Conservation (phyloP, 30 jellyfish, hydroid and myxozoan species). For the Chrysaora quinquecirrha region DNA sequence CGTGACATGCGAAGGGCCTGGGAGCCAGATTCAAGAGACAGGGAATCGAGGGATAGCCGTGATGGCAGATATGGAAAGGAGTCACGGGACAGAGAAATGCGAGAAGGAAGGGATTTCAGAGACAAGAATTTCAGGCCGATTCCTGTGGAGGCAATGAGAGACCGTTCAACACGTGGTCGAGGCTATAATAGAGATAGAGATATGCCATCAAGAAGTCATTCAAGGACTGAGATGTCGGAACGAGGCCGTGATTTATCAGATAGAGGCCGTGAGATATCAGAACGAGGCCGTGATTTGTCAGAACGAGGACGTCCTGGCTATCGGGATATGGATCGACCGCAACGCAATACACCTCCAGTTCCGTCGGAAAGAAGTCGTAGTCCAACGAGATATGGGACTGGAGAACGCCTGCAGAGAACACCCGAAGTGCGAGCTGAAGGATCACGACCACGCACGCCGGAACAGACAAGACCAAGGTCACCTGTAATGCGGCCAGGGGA, state of each 20-base stretch:
- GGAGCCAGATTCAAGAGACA: slow-evolving; percentile 14
- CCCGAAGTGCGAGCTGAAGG: slow-evolving; percentile 62
- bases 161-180: slow-evolving; percentile 30
- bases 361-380: slow-evolving; percentile 63
- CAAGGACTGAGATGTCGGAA: slow-evolving; percentile 64
- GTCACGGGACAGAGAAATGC: slow-evolving; percentile 26
- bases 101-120: slow-evolving; percentile 58
- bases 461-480: slow-evolving; percentile 65
- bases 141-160: slow-evolving; percentile 23
- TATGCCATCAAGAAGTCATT: slow-evolving; percentile 28
- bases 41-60: slow-evolving; percentile 29
- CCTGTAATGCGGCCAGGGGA: slow-evolving; percentile 55
- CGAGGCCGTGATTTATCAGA: too few species aligned
- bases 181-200: slow-evolving; percentile 63
- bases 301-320: slow-evolving; percentile 11
- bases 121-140: slow-evolving; percentile 45
- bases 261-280: too few species aligned
- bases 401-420: slow-evolving; percentile 50
- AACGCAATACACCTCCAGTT: slow-evolving; percentile 63
- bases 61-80: slow-evolving; percentile 37
- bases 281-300: too few species aligned
- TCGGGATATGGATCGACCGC: slow-evolving; percentile 63
- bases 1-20: slow-evolving; percentile 37
- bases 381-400: slow-evolving; percentile 47
- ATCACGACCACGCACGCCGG: slow-evolving; percentile 72